Conservation (phyloP, 2,797 vertebrate species). For the Myoxocephalus aenaeus region DNA sequence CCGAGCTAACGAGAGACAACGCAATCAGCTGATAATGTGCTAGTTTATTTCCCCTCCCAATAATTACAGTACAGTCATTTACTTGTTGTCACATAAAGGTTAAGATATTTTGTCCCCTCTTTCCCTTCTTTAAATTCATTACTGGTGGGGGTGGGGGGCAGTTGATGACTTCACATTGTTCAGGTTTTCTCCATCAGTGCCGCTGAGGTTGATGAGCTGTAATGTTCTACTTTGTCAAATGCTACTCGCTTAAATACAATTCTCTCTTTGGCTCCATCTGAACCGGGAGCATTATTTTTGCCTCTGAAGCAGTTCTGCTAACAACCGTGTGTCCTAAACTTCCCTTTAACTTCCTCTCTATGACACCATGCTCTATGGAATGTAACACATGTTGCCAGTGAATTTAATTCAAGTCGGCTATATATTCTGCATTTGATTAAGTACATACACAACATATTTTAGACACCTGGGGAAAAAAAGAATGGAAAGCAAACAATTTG, state of each 20-base stretch:
- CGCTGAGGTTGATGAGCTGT: background rate
- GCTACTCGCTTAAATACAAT: no score
- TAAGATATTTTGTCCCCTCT: conserved; percentile 11
- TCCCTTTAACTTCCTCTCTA: no score
- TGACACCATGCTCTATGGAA: no score
- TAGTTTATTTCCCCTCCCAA: conserved; percentile 42
- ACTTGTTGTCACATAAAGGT: conserved; percentile 44
- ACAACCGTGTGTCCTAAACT: no score
- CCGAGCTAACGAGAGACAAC: conserved; percentile 58
- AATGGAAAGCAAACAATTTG: background rate
- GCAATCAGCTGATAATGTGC: conserved; percentile 56
- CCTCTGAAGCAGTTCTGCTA: no score
- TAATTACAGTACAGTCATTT: conserved; percentile 48
- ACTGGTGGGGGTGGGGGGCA: background rate
- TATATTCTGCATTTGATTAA: background rate
- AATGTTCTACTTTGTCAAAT: background rate
- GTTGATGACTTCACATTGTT: conserved; percentile 6
- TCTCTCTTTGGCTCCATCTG: background rate
- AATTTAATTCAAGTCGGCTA: background rate
- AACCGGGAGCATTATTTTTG: no score
- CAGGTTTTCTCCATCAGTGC: background rate
- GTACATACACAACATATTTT: background rate
- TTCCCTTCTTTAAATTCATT: conserved; percentile 31
- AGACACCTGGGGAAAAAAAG: background rate
- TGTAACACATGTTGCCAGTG: background rate